phyloP scores from a whole-genome alignment of 2,888 invertebrate genomes.

The Agrypnus murinus region DNA sequence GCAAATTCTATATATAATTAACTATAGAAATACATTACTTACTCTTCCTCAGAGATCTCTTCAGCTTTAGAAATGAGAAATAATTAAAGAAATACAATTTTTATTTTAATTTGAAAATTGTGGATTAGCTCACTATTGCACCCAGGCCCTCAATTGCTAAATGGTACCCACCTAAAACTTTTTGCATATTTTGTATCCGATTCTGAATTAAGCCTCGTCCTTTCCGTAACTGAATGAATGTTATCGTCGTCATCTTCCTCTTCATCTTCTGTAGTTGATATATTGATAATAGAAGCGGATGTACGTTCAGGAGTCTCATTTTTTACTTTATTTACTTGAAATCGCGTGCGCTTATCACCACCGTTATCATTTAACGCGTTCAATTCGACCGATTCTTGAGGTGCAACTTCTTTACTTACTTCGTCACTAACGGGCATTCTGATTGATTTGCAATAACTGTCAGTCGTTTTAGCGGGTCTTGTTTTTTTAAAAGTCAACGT shows the following conservation, averaged over 20 bases:
- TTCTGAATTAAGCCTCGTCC: constrained; percentile 69
- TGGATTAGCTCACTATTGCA: too few relatives aligned
- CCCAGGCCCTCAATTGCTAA: too few relatives aligned
- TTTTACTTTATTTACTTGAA: constrained; percentile 78
- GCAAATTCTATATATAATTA: too few relatives aligned
- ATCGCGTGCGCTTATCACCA: constrained; percentile 72
- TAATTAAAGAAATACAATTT: too few relatives aligned
- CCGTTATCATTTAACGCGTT: neutral
- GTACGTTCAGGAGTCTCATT: constrained; percentile 68
- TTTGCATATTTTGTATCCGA: constrained; percentile 84
- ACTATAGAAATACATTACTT: too few relatives aligned
- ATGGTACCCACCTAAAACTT: constrained; percentile 79
- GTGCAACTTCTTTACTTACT: constrained; percentile 3
- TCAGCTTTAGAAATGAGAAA: too few relatives aligned
- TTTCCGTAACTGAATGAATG: constrained; percentile 71
- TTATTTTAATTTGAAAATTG: too few relatives aligned
- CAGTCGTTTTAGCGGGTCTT: neutral
- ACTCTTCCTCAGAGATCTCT: too few relatives aligned
- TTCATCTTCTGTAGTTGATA: constrained; percentile 54
- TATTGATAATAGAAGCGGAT: constrained; percentile 26
- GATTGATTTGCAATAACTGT: neutral
- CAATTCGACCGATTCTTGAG: constrained; percentile 31
- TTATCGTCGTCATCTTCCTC: constrained; percentile 69
- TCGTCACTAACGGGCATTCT: constrained; percentile 27
- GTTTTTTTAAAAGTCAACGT: constrained; percentile 17